phyloP scores from a whole-genome alignment of 1,140 invertebrate species.

The Brachionus asplanchnoidis region DNA sequence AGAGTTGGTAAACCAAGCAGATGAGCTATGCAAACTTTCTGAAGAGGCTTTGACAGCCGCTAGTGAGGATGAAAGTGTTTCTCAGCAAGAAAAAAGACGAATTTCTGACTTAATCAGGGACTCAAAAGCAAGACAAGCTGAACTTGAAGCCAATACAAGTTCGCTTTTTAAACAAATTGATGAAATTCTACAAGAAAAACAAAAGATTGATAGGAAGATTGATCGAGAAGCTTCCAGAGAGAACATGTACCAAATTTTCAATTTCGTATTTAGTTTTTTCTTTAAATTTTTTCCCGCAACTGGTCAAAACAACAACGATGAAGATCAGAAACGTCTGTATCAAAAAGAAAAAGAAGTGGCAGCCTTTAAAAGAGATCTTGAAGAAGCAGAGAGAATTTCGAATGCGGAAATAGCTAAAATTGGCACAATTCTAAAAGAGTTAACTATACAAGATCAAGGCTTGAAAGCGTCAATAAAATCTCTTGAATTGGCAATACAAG shows the following conservation, averaged over 20 bases:
- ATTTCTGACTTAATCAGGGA: not conserved
- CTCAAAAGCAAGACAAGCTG: not conserved
- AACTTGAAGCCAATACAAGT: not conserved
- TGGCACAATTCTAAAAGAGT: not conserved
- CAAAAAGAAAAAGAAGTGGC: not conserved
- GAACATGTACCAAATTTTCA: not conserved
- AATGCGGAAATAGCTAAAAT: not conserved
- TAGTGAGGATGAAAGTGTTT: not conserved
- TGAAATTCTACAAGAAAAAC: not conserved
- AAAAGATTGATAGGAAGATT: not conserved
- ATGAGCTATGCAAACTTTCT: not conserved
- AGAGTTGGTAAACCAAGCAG: not conserved
- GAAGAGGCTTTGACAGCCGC: not conserved
- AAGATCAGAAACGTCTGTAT: not conserved
- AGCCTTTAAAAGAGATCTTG: not conserved
- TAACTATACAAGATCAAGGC: not conserved
- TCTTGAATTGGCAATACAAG: not conserved
- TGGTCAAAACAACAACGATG: not conserved
- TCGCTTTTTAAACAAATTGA: not conserved
- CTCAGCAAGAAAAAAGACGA: not conserved
- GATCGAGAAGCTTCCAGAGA: not conserved
- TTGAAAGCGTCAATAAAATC: not conserved
- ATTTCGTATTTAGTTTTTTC: not conserved
- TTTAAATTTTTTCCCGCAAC: not conserved
- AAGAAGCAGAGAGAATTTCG: not conserved